Evolutionary conservation across 1,140 invertebrate genomes (phyloP), one percentile per base, ranked within the genome.

Genomic region (Drosophila tani): DNA sequence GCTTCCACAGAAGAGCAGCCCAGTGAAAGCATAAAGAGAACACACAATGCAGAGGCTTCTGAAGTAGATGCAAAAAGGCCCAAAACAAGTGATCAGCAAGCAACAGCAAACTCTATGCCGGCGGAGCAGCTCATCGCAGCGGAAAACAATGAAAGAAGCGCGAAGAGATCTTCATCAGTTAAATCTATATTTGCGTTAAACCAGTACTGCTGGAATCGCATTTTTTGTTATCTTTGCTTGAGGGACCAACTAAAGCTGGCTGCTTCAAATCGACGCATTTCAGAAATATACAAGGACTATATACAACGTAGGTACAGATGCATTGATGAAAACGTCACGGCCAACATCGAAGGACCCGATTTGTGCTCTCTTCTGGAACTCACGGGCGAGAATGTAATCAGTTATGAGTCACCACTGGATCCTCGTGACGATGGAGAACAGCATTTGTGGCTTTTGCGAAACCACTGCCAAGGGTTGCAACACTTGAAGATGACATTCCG

Each of bases 391-490:
- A 9, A 46, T 9, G 46, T 81, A 8, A 14, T 50, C n/a, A 77
- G 65, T 21, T 81, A 82, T 82, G 29, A 76, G 24, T 43, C 62
- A n/a, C 6, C 47, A 17, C 40, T 71, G 56, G 41, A 43, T 12
- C 17, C 27, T 8, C 21, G 27, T 0, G 3, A 19, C 1, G 29
- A 45, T 5, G 59, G 46, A 2, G 60, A 76, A 0, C 24, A 43
- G n/a, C 32, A 68, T 21, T 24, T 77, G 49, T 77, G 75, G 75
- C 14, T 77, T 0, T 19, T 77, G 15, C 19, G 55, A 2, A 4
- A 0, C 0, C 21, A 40, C n/a, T 45, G 43, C 12, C 19, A 11
- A 1, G 5, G 29, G 8, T 6, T 77, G 11, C 21, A 40, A 1
- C 50, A 55, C 40, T 51, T 77, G 17, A 45, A 47, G 38, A 58